phyloP scores from a whole-genome alignment of 1,140 invertebrate genomes.

The Himalopsyche phryganea region DNA sequence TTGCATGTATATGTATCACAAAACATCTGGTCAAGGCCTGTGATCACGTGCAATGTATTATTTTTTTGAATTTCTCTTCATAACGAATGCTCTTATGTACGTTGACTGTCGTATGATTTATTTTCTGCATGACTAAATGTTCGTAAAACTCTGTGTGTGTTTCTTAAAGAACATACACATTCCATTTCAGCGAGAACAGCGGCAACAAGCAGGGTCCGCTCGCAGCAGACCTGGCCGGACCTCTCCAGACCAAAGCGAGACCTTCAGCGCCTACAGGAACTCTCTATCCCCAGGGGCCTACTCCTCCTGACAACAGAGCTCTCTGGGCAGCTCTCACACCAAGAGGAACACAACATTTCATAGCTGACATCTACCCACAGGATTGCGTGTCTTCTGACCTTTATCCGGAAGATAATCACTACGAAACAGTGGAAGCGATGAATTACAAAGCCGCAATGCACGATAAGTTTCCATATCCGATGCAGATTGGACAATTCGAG shows the following conservation, averaged over 20 bases:
- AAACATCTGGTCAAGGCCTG: no score
- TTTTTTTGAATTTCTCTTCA: no score
- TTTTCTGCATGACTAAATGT: slow-evolving; percentile 35
- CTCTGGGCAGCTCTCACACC: slow-evolving; percentile 82
- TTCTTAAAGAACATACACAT: slow-evolving; percentile 34
- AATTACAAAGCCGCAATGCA: slow-evolving; percentile 47
- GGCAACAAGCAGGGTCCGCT: slow-evolving; percentile 31
- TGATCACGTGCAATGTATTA: no score
- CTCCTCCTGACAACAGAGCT: slow-evolving; percentile 50
- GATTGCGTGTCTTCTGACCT: slow-evolving; percentile 46
- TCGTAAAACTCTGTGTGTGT: slow-evolving; percentile 29
- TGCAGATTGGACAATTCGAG: slow-evolving; percentile 33
- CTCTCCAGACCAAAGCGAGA: slow-evolving; percentile 38
- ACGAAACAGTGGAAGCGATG: slow-evolving; percentile 67
- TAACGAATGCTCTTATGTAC: no score
- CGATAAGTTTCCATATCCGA: slow-evolving; percentile 41
- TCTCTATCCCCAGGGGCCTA: slow-evolving; percentile 52
- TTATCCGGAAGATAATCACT: slow-evolving; percentile 65
- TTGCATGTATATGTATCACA: no score
- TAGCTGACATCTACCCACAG: slow-evolving; percentile 59
- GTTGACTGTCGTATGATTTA: slow-evolving; percentile 10
- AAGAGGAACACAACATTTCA: slow-evolving; percentile 68
- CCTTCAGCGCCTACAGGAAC: slow-evolving; percentile 46
- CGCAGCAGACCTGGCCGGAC: slow-evolving; percentile 38
- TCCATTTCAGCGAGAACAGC: slow-evolving; percentile 33